Percentiles rank a stretch among this genome's conserved stretches.
phyloP scores from a whole-genome alignment of 2,797 vertebrate species.

The Thaleichthys pacificus region DNA sequence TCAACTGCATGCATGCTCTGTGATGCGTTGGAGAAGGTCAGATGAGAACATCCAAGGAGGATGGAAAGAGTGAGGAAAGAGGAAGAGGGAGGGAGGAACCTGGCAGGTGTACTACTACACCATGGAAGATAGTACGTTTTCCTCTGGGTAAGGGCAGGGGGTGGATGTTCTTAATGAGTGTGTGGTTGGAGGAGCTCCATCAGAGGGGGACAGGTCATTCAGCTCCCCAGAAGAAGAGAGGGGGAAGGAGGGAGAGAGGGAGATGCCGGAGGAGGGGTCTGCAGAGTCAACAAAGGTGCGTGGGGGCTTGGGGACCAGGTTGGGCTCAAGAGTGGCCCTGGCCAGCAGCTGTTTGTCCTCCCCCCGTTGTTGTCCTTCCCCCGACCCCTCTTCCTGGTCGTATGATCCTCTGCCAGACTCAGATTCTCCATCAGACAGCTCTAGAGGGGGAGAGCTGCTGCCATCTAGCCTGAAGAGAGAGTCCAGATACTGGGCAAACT shows the following conservation, averaged over 20 bases:
- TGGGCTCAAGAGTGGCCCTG: conserved; percentile 92
- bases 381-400: conserved; percentile 82
- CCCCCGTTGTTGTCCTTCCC: conserved; percentile 65
- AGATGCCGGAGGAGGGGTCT: conserved; percentile 96
- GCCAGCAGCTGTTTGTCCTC: conserved; percentile 88
- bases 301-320: conserved; percentile 95
- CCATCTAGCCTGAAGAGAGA: conserved; percentile 96
- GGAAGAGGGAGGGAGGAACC: neutral
- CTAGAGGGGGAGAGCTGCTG: conserved; percentile 89
- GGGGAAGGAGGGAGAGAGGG: conserved; percentile 95
- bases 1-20: conserved; percentile 75
- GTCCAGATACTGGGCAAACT: conserved; percentile 98
- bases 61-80: conserved; percentile 20
- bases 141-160: conserved; percentile 72
- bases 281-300: conserved; percentile 92
- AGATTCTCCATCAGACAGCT: conserved; percentile 88
- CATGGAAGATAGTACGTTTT: conserved; percentile 75
- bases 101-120: conserved; percentile 58
- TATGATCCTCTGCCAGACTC: conserved; percentile 86
- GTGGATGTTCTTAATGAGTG: conserved; percentile 84
- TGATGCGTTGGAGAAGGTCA: conserved; percentile 63
- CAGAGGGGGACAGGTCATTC: conserved; percentile 92
- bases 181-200: conserved; percentile 76
- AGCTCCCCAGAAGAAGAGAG: conserved; percentile 97
- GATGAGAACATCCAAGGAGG: conserved; percentile 50